Conservation (phyloP, 2,888 invertebrate species). For the Conistra vaccinii region DNA sequence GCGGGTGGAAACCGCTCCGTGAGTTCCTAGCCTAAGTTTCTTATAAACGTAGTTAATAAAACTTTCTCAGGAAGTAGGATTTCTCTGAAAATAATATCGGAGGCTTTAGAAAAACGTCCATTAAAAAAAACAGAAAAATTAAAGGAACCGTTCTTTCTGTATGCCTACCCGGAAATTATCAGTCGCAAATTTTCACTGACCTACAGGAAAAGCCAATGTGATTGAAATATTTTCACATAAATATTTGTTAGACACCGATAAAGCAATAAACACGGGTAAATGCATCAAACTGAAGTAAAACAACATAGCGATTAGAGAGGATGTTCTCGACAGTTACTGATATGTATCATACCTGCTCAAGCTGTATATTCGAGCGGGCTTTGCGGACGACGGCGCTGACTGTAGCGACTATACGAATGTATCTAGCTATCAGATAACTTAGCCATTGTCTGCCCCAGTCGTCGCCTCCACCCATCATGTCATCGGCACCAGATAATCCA, state of each 20-base stretch:
- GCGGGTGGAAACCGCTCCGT: too few relatives aligned
- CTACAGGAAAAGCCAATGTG: background rate
- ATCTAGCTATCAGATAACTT: constrained; percentile 39
- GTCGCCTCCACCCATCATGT: constrained; percentile 67
- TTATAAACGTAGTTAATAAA: background rate
- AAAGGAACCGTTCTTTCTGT: background rate
- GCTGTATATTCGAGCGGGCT: constrained; percentile 5
- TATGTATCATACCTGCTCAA: constrained; percentile 19
- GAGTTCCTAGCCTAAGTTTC: too few relatives aligned
- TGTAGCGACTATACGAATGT: constrained; percentile 30
- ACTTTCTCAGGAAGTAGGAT: background rate
- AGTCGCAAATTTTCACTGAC: background rate
- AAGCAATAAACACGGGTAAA: background rate
- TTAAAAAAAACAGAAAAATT: too few relatives aligned
- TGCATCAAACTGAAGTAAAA: background rate
- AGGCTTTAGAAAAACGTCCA: background rate
- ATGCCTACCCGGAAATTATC: background rate
- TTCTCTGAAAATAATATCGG: background rate
- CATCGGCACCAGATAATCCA: constrained; percentile 70
- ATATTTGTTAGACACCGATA: background rate
- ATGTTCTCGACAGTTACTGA: background rate
- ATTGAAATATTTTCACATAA: background rate
- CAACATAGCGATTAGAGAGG: background rate
- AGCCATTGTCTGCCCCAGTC: constrained; percentile 55
- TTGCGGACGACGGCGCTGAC: constrained; percentile 4